Evolutionary conservation across 2,113 vertebrate genomes (phyloP).

Genomic region (Nicator chloris): DNA sequence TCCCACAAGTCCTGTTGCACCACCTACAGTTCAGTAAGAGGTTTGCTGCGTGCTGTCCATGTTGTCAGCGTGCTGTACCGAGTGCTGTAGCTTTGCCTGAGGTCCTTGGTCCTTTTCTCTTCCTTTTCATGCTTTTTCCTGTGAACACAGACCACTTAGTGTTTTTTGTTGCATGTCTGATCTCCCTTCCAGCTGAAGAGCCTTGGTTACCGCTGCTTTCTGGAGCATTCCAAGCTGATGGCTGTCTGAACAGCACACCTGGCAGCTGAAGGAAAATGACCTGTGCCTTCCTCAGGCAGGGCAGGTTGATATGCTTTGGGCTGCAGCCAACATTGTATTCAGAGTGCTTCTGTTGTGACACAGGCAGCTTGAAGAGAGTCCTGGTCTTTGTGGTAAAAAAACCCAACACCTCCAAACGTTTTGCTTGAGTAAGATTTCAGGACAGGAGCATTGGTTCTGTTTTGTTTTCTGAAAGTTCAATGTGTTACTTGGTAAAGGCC

Average conservation of each 20-base stretch:
- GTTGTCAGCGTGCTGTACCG: background rate
- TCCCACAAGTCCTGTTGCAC: background rate
- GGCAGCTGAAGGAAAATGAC: background rate
- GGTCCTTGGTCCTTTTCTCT: background rate
- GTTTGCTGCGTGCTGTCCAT: background rate
- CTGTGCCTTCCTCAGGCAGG: background rate
- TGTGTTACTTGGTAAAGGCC: background rate
- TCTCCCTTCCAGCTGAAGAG: background rate
- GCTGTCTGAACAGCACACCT: background rate
- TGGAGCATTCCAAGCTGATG: background rate
- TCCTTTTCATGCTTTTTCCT: background rate
- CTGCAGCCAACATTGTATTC: background rate
- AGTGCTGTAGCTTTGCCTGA: background rate
- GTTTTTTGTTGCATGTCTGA: background rate
- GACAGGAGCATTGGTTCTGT: background rate
- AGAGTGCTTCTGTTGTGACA: background rate
- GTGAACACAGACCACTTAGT: background rate
- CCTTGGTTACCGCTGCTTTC: background rate
- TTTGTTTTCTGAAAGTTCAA: background rate
- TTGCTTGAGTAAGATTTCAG: background rate
- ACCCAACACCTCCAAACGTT: background rate
- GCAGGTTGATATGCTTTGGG: background rate
- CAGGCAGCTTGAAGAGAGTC: background rate
- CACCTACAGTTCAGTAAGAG: background rate
- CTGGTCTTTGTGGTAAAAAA: background rate